phyloP scores from a whole-genome alignment of 1,140 invertebrate species.

The Stegodyphus mimosarum region DNA sequence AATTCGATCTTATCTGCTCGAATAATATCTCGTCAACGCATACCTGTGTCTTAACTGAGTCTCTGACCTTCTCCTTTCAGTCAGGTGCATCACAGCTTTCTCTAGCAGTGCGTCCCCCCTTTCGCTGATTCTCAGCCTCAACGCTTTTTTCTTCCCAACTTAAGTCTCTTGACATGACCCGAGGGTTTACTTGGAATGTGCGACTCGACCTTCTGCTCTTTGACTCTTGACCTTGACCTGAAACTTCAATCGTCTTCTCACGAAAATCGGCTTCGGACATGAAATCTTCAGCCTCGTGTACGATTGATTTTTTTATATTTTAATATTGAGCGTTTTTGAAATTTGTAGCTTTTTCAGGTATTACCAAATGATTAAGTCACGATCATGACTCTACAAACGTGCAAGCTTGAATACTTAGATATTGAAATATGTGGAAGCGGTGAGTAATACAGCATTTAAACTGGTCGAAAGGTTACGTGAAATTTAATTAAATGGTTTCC shows the following conservation, averaged over 20 bases:
- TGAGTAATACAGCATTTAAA: too few species aligned
- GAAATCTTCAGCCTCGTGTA: constrained; percentile 21
- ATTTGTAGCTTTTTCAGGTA: constrained; percentile 28
- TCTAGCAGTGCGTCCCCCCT: constrained; percentile 5
- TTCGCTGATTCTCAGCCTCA: constrained; percentile 22
- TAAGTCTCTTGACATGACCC: constrained; percentile 55
- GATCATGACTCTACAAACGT: neutral
- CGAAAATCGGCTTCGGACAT: constrained; percentile 45
- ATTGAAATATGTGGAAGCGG: too few species aligned
- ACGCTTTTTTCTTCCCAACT: constrained; percentile 40
- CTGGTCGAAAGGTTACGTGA: too few species aligned
- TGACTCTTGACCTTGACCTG: constrained; percentile 38
- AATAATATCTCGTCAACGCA: constrained; percentile 61
- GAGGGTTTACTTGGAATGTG: constrained; percentile 56
- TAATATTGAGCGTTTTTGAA: constrained; percentile 52
- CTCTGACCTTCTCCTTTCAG: constrained; percentile 39
- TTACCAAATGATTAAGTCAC: constrained; percentile 1
- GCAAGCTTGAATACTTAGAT: too few species aligned
- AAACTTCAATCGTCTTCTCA: constrained; percentile 54
- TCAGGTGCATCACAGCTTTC: constrained; percentile 40
- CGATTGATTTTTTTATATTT: constrained; percentile 38
- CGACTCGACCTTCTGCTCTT: constrained; percentile 51
- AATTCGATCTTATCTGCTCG: constrained; percentile 59
- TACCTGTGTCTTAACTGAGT: constrained; percentile 39
- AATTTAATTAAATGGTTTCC: too few species aligned